phyloP scores from a whole-genome alignment of 1,140 invertebrate genomes.

The Sinella curviseta region DNA sequence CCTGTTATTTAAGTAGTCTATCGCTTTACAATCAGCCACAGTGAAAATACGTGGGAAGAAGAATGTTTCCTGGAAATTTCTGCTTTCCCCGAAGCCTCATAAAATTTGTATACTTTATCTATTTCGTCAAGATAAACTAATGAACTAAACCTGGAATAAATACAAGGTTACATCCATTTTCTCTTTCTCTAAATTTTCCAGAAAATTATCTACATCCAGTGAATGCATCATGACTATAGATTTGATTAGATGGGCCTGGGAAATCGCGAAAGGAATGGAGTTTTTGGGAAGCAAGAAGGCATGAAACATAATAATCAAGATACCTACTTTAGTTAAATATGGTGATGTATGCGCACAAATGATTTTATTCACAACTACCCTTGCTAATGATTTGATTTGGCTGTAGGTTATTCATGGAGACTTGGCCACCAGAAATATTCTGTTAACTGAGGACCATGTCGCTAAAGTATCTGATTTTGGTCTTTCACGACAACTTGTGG shows the following conservation, averaged over 20 bases:
- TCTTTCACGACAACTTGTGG: conserved; percentile 17
- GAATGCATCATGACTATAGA: conserved; percentile 31
- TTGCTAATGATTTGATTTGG: neutral
- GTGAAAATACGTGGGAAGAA: no score
- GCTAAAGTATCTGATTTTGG: conserved; percentile 56
- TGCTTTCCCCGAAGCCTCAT: no score
- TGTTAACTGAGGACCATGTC: conserved; percentile 58
- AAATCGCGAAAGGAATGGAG: conserved; percentile 46
- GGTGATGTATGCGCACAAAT: neutral
- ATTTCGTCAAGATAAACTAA: no score
- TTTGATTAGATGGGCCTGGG: conserved; percentile 31
- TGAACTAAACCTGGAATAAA: no score
- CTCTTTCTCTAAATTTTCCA: no score
- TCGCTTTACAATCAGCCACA: no score
- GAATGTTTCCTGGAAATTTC: no score
- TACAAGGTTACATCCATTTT: no score
- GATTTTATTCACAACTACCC: no score
- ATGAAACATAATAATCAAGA: neutral
- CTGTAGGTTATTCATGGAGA: conserved; percentile 57
- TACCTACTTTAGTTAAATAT: neutral
- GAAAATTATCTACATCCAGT: conserved; percentile 17
- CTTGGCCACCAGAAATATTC: conserved; percentile 60
- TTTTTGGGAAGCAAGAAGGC: conserved; percentile 42
- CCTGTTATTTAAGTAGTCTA: no score
- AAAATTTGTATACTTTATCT: no score